Conservation (phyloP, 2,113 vertebrate species). For the Hemibates koningsi region DNA sequence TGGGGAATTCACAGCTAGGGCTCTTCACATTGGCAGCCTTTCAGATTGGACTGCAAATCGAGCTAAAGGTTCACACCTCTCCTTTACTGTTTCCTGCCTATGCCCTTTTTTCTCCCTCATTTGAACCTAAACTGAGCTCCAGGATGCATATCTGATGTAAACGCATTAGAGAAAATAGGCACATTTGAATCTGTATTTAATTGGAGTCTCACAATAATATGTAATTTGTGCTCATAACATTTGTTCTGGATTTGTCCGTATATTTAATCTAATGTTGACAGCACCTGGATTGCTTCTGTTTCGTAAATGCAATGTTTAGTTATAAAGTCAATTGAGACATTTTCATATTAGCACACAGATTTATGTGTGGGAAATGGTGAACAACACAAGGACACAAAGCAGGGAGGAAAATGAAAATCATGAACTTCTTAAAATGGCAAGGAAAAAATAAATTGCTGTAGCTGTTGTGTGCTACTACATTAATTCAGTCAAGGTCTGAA, state of each 20-base stretch:
- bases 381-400: neutral
- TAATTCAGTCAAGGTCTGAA: neutral
- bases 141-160: neutral
- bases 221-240: neutral
- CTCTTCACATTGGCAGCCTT: constrained; percentile 55
- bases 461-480: neutral
- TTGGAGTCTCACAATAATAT: neutral
- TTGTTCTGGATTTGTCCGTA: neutral
- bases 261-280: neutral
- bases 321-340: neutral
- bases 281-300: neutral
- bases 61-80: constrained; percentile 51
- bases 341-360: neutral
- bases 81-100: constrained; percentile 2
- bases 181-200: neutral
- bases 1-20: constrained; percentile 63
- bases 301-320: neutral
- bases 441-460: neutral
- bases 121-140: constrained; percentile 31
- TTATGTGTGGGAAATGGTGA: neutral
- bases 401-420: neutral
- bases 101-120: constrained; percentile 21
- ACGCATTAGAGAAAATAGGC: neutral
- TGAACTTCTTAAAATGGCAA: neutral
- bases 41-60: constrained; percentile 36